These are phyloP conservation scores for Drosophila colorata DNA, from an alignment of 2,888 invertebrate genomes.

Conservation along the genomic window DNA sequence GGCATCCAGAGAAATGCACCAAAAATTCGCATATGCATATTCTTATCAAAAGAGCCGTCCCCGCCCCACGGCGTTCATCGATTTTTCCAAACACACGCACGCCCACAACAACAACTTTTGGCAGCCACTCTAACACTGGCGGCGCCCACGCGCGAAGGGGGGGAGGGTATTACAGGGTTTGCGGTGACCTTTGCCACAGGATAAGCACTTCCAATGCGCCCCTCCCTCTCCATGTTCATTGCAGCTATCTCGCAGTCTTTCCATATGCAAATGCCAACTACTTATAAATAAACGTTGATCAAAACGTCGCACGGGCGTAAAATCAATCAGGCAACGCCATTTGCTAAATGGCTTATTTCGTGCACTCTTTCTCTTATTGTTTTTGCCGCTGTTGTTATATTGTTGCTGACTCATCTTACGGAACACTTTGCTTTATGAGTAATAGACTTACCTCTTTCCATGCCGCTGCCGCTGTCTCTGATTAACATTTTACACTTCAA, in stretches of 20 bases:
- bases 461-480: background rate
- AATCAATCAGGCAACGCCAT: slow-evolving; percentile 49
- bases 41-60: slow-evolving; percentile 42
- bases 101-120: slow-evolving; percentile 12
- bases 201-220: slow-evolving; percentile 28
- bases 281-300: slow-evolving; percentile 13
- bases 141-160: slow-evolving; percentile 22
- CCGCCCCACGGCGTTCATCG: slow-evolving; percentile 33
- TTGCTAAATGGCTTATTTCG: slow-evolving; percentile 54
- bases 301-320: slow-evolving; percentile 4
- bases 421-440: slow-evolving; percentile 28
- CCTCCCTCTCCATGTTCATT: slow-evolving; percentile 18
- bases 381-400: slow-evolving; percentile 1
- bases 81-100: slow-evolving; percentile 46
- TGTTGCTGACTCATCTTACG: slow-evolving; percentile 35
- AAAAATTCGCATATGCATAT: slow-evolving; percentile 34
- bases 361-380: slow-evolving; percentile 14
- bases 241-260: slow-evolving; percentile 17
- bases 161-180: slow-evolving; percentile 1
- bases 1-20: slow-evolving; percentile 16
- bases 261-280: slow-evolving; percentile 14
- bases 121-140: slow-evolving; percentile 8
- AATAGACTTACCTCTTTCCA: slow-evolving; percentile 15
- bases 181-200: slow-evolving; percentile 56
- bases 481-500: background rate